Evolutionary conservation across 2,113 vertebrate species (phyloP).

Genomic region (Heterochromis multidens): DNA sequence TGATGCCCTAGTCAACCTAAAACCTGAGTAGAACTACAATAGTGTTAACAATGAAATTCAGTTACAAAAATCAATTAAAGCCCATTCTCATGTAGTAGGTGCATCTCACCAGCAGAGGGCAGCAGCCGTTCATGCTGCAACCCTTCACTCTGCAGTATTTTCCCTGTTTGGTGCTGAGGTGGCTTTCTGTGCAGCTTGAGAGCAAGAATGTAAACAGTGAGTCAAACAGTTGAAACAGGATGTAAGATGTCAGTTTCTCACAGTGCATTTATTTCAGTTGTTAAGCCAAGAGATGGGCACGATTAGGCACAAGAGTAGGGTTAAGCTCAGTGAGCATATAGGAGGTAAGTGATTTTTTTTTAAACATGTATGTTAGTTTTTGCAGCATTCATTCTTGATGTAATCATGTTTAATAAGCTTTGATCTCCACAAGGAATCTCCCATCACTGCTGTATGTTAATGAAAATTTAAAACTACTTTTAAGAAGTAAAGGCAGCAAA

Average conservation of each 20-base stretch:
- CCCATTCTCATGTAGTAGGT: neutral
- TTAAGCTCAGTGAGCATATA: neutral
- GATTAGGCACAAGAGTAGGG: neutral
- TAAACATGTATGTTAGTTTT: neutral
- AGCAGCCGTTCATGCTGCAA: neutral
- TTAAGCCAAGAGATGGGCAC: neutral
- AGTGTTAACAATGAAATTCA: too few relatives aligned
- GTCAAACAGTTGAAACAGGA: neutral
- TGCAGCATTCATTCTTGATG: neutral
- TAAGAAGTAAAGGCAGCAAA: neutral
- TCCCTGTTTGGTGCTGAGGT: neutral
- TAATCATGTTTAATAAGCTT: too few relatives aligned
- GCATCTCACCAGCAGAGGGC: conserved; percentile 35
- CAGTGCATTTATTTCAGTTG: neutral
- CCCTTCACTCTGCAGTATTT: neutral
- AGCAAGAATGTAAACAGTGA: neutral
- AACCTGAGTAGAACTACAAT: too few relatives aligned
- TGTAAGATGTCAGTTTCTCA: neutral
- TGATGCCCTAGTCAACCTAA: too few relatives aligned
- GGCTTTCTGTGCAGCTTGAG: neutral
- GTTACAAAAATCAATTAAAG: neutral
- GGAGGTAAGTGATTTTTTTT: too few relatives aligned
- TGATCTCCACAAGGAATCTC: too few relatives aligned
- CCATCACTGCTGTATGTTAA: rapidly evolving
- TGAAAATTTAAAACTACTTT: rapidly evolving